Evolutionary conservation across 2,888 invertebrate genomes (phyloP), one percentile per base, ranked within the genome.

Genomic region (Polydrusus tereticollis): DNA sequence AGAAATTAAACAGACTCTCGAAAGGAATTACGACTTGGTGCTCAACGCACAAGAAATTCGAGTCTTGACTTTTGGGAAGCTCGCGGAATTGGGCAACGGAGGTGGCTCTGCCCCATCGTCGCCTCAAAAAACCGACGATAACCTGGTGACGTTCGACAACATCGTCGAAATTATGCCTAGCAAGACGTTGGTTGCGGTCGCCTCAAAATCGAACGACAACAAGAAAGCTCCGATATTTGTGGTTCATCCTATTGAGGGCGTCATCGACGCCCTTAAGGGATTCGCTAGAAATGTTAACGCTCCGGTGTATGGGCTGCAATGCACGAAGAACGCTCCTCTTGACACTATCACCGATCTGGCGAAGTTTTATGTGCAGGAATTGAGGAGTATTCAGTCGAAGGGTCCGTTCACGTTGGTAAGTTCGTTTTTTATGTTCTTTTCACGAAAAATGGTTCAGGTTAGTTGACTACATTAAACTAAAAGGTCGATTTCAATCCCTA

Each of bases 1-100:
- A 1, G 99, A 99, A 88, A 97, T 99, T 82, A 98, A 98, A 85
- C 98, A 98, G 86, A 95, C 95, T 0, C 87, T 98, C 64, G 98
- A 98, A 85, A 89, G 97, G 68, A 95, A 94, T 82, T 97, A 94
- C 86, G 98, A 99, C 85, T 87, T 98, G 70, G 92, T 95, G 20
- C 88, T 99, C 74, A 93, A 94, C 74, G 94, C 97, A 78, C 95
- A 95, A 85, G 97, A 98, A 86, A 96, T 98, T 80, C 90, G 98
- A 75, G 89, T 68, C 41, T 41, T 97, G 52, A 96, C 95, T 0
- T 93, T 97, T 81, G 92, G 89, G 23, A 90, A 90, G 79, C 87
- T 97, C 62, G 87, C 89, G 45, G 89, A 91, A 83, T 86, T 92
- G 78, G 87, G 87, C 65, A 80, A 78, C 47, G 82, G 82, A 45